These are phyloP conservation scores for Sarcophaga caerulescens DNA, from an alignment of 2,888 invertebrate species.

Conservation along the genomic window DNA sequence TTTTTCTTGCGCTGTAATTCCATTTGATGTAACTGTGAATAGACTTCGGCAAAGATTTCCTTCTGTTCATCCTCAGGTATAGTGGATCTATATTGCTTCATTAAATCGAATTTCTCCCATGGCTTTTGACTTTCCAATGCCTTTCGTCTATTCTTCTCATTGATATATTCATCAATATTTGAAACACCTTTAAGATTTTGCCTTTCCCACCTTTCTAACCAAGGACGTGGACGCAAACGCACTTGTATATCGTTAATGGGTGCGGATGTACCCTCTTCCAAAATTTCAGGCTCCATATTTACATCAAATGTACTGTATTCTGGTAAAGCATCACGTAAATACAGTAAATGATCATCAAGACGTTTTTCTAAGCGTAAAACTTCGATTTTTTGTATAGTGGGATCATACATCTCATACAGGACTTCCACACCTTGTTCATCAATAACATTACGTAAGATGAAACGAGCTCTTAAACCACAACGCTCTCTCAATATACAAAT, in stretches of 20 bases:
- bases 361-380: conserved; percentile 95
- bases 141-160: conserved; percentile 82
- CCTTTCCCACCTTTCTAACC: conserved; percentile 95
- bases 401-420: conserved; percentile 91
- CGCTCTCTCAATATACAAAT: conserved; percentile 95
- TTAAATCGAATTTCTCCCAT: conserved; percentile 95
- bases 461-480: conserved; percentile 91
- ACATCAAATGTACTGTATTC: conserved; percentile 96
- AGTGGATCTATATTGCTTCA: conserved; percentile 94
- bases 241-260: conserved; percentile 90
- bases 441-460: conserved; percentile 95
- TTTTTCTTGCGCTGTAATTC: conserved; percentile 85
- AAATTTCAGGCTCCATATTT: conserved; percentile 92
- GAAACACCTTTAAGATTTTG: conserved; percentile 88
- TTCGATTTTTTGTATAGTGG: conserved; percentile 93
- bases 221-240: conserved; percentile 90
- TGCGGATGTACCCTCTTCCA: conserved; percentile 89
- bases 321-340: conserved; percentile 93
- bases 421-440: conserved; percentile 91
- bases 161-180: conserved; percentile 83
- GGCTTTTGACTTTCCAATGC: conserved; percentile 86
- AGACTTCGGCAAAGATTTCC: conserved; percentile 92
- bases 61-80: conserved; percentile 94
- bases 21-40: conserved; percentile 87
- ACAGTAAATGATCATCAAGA: conserved; percentile 92